Base-by-base conservation (phyloP, 2,888 invertebrate species). In the Gisinianus flammeolus region DNA sequence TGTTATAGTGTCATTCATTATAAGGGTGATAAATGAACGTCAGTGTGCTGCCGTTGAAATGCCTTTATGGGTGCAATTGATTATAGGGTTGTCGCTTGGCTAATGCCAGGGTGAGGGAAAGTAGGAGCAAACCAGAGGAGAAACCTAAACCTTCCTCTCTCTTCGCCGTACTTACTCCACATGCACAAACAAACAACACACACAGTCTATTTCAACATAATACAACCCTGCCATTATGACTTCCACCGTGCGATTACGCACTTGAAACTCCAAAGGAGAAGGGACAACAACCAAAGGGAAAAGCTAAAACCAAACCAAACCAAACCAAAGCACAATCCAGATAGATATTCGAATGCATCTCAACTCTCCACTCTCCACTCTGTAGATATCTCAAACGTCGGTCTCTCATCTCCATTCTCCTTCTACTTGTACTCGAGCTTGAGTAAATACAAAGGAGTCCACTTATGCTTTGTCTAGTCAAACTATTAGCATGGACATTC, bases 1-100 rank as follows among this genome's bases (percentile, higher is more conserved):
- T 83, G 80, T 81, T 81, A 79, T 81, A 81, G 81, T 83, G 83
- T 81, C 83, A 81, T 81, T 83, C 81, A 83, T 83, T 83, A 83
- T 79, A 76, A 79, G 81, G 79, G 83, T 83, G 83, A 83, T 83
- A 83, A 83, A 83, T 81, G 83, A 81, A 81, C 78, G 70, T 79
- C 68, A 68, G 68, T 68, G 68, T 68, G 67, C 66, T 66, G 66
- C 73, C 68, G 70, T 71, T 78, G 73, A 78, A 77, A 72, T 78
- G 77, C 73, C 77, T 78, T 78, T 78, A 73, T 78, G 77, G 71
- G 77, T 78, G 73, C 77, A 78, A 78, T 78, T 78, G 77, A 78
- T 78, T 78, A 78, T 73, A 68, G 77, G 72, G 33, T 66, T 74
- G 67, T 67, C 52, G 52, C 66, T 66, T 66, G 28, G 22, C 54